Evolutionary conservation across 64 coral and sea anemone genomes (phyloP), one percentile per base, ranked within the genome.

Genomic region (Pachyseris speciosa): DNA sequence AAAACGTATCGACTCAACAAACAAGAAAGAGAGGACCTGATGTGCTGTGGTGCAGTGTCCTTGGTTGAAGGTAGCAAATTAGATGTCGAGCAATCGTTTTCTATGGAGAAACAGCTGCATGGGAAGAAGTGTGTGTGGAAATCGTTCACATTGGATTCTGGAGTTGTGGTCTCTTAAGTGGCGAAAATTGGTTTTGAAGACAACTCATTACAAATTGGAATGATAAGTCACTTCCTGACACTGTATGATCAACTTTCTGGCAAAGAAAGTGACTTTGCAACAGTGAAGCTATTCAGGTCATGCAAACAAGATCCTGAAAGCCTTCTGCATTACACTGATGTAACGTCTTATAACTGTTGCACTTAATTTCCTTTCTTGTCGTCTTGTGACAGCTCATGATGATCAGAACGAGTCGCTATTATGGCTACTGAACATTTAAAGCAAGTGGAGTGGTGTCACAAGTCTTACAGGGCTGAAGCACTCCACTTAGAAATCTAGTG

Each of bases 121-220:
- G 61, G 61, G 28, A 65, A 65, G 61, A 65, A 22, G 28, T 65
- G n/a, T 25, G 61, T 30, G n/a, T 65, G 26, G 12, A 65, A 65
- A 65, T 65, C 61, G n/a, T 65, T 30, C 61, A 29, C 61, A 65
- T 25, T 65, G 61, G 61, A 65, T 65, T 65, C 61, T 65, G 61
- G 61, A 65, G 61, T 25, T 65, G 61, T 65, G 5, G 61, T 65
- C 61, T 65, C 61, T 65, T 65, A 22, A 9, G 61, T 65, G 24
- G 61, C 28, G 25, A 65, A 65, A 11, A 65, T 65, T 25, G 28
- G 5, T 65, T 65, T 22, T 65, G 61, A 0, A 65, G 61, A 65
- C 61, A 65, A 65, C 15, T 10, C 8, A 6, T 2, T 25, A 26
- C 61, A 65, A 65, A 65, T 65, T 65, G 61, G 61, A 65, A 65